phyloP scores from a whole-genome alignment of 2,888 invertebrate genomes.

The Dermolepida albohirtum region DNA sequence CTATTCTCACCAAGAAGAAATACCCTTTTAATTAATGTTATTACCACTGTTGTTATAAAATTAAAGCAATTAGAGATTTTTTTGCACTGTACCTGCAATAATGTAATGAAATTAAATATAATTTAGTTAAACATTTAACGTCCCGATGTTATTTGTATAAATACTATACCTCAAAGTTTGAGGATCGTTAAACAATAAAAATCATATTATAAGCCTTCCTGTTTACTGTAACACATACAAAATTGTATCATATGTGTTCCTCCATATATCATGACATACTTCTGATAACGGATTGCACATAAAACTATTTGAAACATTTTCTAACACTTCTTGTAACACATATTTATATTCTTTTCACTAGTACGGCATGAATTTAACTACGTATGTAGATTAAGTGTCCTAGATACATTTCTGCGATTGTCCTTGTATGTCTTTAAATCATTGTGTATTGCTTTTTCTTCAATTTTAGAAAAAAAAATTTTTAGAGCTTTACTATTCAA shows the following conservation, averaged over 20 bases:
- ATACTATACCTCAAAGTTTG: too few relatives aligned
- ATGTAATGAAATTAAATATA: too few relatives aligned
- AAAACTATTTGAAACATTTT: conserved; percentile 21
- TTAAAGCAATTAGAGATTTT: too few relatives aligned
- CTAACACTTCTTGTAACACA: conserved; percentile 37
- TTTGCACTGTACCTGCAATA: too few relatives aligned
- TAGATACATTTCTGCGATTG: conserved; percentile 13
- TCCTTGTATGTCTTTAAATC: neutral
- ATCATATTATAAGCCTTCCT: neutral
- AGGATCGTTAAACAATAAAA: too few relatives aligned
- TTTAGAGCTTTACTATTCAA: too few relatives aligned
- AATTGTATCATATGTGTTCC: conserved; percentile 13
- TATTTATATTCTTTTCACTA: conserved; percentile 38
- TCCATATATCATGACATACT: conserved; percentile 18
- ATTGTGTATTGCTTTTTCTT: neutral
- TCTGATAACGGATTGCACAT: conserved; percentile 13
- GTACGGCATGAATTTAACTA: conserved; percentile 40
- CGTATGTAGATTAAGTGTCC: conserved; percentile 42
- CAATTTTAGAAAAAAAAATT: neutral
- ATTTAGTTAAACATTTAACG: too few relatives aligned
- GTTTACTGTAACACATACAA: neutral
- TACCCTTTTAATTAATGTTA: too few relatives aligned
- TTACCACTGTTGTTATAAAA: too few relatives aligned
- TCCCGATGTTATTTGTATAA: too few relatives aligned
- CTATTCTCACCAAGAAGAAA: too few relatives aligned